Percentiles rank a stretch among this genome's conserved stretches.
These are phyloP conservation scores for Sympetrum striolatum DNA, from an alignment of 2,888 invertebrate genomes.

Conservation along the genomic window DNA sequence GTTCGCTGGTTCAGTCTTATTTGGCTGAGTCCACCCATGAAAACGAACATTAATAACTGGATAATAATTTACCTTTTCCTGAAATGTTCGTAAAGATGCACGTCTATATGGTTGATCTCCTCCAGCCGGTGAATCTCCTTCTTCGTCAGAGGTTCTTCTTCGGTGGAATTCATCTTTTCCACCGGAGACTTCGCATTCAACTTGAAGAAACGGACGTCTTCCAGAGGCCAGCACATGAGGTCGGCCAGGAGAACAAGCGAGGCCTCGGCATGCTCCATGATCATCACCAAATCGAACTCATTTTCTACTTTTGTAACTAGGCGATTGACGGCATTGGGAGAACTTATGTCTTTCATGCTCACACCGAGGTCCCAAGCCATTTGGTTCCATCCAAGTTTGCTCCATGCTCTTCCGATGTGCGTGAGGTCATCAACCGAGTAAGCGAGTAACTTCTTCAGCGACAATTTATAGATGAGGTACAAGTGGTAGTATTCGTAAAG, in stretches of 20 bases:
- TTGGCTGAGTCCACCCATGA: background rate
- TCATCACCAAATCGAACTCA: slow-evolving; percentile 48
- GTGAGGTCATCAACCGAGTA: background rate
- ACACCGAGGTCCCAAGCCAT: slow-evolving; percentile 48
- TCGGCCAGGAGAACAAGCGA: slow-evolving; percentile 47
- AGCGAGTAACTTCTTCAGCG: background rate
- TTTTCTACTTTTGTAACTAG: slow-evolving; percentile 44
- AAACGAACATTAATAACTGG: background rate
- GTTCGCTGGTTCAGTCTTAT: background rate
- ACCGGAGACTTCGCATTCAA: background rate
- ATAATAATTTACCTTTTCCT: slow-evolving; percentile 2
- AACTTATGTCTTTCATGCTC: background rate
- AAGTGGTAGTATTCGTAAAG: slow-evolving; percentile 45
- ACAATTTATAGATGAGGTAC: background rate
- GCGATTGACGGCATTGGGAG: background rate
- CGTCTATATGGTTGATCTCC: background rate
- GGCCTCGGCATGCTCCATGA: slow-evolving; percentile 48
- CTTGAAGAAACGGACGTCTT: slow-evolving; percentile 45
- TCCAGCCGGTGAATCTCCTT: background rate
- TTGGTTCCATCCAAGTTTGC: slow-evolving; percentile 46
- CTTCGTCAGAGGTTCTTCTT: background rate
- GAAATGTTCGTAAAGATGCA: background rate
- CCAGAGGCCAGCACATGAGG: slow-evolving; percentile 47
- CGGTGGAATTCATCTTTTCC: background rate
- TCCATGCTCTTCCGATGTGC: background rate